Percentiles rank a stretch among this genome's conserved stretches.
Evolutionary conservation across 1,140 invertebrate genomes (phyloP).

Genomic region (Pachyrhynchus sulphureomaculatus): DNA sequence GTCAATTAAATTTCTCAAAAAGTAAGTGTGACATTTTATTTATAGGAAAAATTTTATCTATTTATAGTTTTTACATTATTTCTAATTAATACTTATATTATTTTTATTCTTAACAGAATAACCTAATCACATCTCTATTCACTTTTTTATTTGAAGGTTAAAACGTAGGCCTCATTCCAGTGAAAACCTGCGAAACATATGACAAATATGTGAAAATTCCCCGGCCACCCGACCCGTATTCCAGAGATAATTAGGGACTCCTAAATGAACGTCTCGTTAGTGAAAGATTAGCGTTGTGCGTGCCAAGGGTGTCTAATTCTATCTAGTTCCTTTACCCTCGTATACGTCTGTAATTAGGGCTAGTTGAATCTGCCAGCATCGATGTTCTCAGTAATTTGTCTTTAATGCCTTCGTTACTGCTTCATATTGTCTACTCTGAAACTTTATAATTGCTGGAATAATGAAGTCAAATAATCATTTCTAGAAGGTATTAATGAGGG

Average conservation of each 20-base stretch:
- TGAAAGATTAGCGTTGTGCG: constrained; percentile 41
- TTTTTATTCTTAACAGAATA: too few species aligned
- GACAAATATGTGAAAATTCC: too few species aligned
- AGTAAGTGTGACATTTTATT: too few species aligned
- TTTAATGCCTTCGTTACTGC: constrained; percentile 21
- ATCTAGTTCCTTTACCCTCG: constrained; percentile 11
- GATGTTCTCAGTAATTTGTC: constrained; percentile 24
- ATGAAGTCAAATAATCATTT: constrained; percentile 20
- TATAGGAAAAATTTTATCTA: too few species aligned
- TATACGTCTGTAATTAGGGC: constrained; percentile 20
- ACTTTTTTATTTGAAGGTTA: too few species aligned
- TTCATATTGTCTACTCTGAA: constrained; percentile 4
- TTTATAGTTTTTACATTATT: too few species aligned
- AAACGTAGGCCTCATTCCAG: too few species aligned
- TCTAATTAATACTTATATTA: too few species aligned
- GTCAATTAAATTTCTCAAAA: too few species aligned
- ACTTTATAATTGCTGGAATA: constrained; percentile 25
- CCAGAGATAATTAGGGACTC: constrained; percentile 4
- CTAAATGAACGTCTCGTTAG: constrained; percentile 44
- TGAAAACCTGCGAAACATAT: too few species aligned
- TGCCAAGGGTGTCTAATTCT: constrained; percentile 38
- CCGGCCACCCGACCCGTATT: too few species aligned
- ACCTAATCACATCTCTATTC: too few species aligned
- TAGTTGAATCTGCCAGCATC: constrained; percentile 10
- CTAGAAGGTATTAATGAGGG: constrained; percentile 1